phyloP scores from a whole-genome alignment of 2,113 vertebrate species.

The Chamaetylas fuelleborni region DNA sequence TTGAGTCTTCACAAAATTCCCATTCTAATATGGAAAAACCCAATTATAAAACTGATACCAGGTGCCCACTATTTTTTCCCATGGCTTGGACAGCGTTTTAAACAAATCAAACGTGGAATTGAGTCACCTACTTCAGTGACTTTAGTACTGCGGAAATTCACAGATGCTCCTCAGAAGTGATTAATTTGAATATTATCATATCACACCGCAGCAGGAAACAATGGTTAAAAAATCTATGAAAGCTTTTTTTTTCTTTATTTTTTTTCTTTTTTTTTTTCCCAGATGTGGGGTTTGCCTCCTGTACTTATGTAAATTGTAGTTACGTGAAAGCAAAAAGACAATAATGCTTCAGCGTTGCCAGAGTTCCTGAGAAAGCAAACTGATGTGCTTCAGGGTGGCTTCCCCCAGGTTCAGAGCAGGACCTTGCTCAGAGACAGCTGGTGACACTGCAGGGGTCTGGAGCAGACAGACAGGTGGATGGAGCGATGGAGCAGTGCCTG shows the following conservation, averaged over 20 bases:
- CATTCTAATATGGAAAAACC: constrained; percentile 68
- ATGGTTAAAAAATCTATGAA: constrained; percentile 17
- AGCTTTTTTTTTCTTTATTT: background rate
- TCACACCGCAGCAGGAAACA: constrained; percentile 49
- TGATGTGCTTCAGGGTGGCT: background rate
- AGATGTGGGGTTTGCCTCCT: constrained; percentile 15
- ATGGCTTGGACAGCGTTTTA: constrained; percentile 50
- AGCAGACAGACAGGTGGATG: background rate
- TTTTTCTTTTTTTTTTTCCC: background rate
- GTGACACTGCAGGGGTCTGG: background rate
- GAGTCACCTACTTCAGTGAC: constrained; percentile 63
- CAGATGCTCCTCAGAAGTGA: constrained; percentile 33
- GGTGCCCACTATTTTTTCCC: constrained; percentile 68
- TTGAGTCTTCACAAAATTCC: constrained; percentile 65
- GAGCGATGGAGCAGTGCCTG: background rate
- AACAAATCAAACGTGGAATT: constrained; percentile 49
- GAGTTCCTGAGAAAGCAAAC: background rate
- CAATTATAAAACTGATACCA: constrained; percentile 72
- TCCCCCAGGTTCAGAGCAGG: background rate
- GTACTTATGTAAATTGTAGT: background rate
- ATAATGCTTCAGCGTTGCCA: background rate
- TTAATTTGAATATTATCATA: constrained; percentile 1
- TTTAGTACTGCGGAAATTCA: constrained; percentile 41
- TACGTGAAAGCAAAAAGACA: background rate
- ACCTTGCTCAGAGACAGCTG: background rate